phyloP scores from a whole-genome alignment of 2,113 vertebrate genomes.

The Speoplatyrhinus poulsoni region DNA sequence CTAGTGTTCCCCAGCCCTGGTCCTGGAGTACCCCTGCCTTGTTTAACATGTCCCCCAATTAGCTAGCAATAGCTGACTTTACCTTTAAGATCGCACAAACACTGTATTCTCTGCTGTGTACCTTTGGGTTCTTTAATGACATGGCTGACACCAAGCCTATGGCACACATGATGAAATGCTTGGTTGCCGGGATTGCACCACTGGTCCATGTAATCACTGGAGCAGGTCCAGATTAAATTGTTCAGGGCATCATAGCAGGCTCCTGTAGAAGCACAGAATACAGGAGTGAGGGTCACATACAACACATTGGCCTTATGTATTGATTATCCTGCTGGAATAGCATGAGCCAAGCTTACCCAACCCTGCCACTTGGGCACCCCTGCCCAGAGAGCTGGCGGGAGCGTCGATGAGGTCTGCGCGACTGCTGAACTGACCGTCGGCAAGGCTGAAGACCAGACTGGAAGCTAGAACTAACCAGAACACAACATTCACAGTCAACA shows the following conservation, averaged over 20 bases:
- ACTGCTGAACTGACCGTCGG: slow-evolving; percentile 94
- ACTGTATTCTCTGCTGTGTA: slow-evolving; percentile 47
- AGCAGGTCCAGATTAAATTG: slow-evolving; percentile 98
- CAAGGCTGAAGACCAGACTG: slow-evolving; percentile 92
- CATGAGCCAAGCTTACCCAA: slow-evolving; percentile 80
- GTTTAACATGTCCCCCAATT: too few species aligned
- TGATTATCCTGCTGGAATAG: not conserved
- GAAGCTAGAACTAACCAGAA: slow-evolving; percentile 86
- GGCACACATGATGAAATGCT: slow-evolving; percentile 98
- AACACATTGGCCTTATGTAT: not conserved
- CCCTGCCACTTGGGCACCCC: slow-evolving; percentile 94
- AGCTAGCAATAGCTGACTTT: too few species aligned
- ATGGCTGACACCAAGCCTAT: slow-evolving; percentile 93
- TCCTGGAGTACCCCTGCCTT: too few species aligned
- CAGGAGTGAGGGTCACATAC: slow-evolving; percentile 2
- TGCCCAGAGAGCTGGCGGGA: slow-evolving; percentile 92
- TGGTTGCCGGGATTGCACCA: slow-evolving; percentile 99
- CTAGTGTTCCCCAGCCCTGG: too few species aligned
- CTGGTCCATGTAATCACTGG: slow-evolving; percentile 97
- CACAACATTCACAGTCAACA: slow-evolving; percentile 9
- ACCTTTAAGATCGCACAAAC: not conserved
- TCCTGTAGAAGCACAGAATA: slow-evolving; percentile 69
- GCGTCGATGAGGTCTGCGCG: slow-evolving; percentile 95
- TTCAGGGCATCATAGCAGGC: slow-evolving; percentile 96
- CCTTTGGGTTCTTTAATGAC: slow-evolving; percentile 93